These are phyloP conservation scores for Nomada fucata DNA, from an alignment of 2,888 invertebrate genomes.

Conservation along the genomic window DNA sequence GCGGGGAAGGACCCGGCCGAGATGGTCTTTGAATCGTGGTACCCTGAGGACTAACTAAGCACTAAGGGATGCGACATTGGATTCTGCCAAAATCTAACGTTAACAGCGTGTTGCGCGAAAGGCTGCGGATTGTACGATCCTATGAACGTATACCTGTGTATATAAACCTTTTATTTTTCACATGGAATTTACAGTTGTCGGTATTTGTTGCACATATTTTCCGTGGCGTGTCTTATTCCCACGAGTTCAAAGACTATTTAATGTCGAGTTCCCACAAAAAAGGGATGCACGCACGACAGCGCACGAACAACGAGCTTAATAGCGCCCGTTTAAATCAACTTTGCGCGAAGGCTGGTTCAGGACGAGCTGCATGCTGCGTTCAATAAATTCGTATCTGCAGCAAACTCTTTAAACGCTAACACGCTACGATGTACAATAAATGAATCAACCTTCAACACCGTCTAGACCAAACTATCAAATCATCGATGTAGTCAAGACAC, in stretches of 20 bases:
- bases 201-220: not conserved
- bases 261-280: conserved; percentile 66
- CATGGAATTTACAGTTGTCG: not conserved
- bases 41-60: not conserved
- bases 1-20: not conserved
- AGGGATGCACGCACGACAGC: conserved; percentile 64
- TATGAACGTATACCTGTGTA: not conserved
- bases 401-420: not conserved
- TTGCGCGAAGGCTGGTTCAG: conserved; percentile 36
- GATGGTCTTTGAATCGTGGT: conserved; percentile 6
- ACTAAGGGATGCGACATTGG: not conserved
- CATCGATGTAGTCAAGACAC: too few relatives aligned
- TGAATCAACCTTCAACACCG: not conserved
- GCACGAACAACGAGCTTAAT: conserved; percentile 67
- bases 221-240: conserved; percentile 63
- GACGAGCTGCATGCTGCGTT: conserved; percentile 13
- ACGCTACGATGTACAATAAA: not conserved
- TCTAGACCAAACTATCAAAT: not conserved
- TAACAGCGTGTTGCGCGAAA: not conserved
- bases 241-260: conserved; percentile 64
- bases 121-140: not conserved
- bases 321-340: conserved; percentile 63
- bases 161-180: not conserved
- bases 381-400: conserved; percentile 26
- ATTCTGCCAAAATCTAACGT: not conserved